Conservation (phyloP, 2,888 invertebrate species). For the Gymnocheta viridis region DNA sequence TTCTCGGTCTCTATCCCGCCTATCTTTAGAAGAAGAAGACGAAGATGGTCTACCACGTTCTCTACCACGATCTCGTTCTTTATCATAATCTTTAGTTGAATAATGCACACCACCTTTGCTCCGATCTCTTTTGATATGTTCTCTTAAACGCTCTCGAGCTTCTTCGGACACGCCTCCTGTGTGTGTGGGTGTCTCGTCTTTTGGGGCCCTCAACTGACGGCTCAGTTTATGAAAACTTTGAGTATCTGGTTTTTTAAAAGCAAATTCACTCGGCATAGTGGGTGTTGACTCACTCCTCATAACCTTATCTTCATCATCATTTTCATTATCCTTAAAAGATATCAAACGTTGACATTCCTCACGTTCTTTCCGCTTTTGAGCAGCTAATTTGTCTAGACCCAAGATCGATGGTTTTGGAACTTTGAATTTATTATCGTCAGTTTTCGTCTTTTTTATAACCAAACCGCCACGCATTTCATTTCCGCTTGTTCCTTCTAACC, state of each 20-base stretch:
- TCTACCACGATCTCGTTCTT: constrained; percentile 71
- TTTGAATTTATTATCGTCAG: constrained; percentile 85
- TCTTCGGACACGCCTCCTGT: constrained; percentile 93
- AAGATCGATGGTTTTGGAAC: constrained; percentile 89
- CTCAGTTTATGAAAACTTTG: constrained; percentile 79
- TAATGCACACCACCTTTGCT: constrained; percentile 74
- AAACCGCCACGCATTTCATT: constrained; percentile 87
- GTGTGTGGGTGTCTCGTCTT: constrained; percentile 96
- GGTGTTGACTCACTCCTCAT: constrained; percentile 63
- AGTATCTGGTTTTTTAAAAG: constrained; percentile 80
- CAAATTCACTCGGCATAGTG: constrained; percentile 75
- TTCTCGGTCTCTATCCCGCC: constrained; percentile 78
- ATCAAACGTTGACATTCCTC: constrained; percentile 86
- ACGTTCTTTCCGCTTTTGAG: constrained; percentile 86
- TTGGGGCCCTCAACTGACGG: constrained; percentile 89
- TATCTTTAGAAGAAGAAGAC: constrained; percentile 74
- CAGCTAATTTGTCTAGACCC: constrained; percentile 93
- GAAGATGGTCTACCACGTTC: constrained; percentile 75
- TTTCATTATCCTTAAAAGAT: constrained; percentile 85
- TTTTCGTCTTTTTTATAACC: constrained; percentile 85
- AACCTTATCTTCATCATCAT: constrained; percentile 81
- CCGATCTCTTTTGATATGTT: constrained; percentile 84
- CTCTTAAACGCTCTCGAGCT: constrained; percentile 86
- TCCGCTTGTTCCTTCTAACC: constrained; percentile 86
- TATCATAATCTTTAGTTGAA: constrained; percentile 73